phyloP scores from a whole-genome alignment of 1,140 invertebrate genomes.

The Philaenus spumarius region DNA sequence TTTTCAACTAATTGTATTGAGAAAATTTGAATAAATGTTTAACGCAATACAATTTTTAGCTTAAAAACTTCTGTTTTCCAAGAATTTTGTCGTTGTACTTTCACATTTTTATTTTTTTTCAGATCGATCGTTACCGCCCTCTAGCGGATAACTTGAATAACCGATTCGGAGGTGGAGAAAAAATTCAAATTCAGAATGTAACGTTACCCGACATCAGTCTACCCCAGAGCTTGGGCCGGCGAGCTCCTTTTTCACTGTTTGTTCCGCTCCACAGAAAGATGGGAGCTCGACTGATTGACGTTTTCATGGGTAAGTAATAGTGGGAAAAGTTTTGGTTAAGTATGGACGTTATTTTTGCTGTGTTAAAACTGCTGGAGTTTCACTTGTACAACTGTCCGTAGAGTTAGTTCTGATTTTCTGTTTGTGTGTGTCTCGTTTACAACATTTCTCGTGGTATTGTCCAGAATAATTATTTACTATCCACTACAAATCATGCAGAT shows the following conservation, averaged over 20 bases:
- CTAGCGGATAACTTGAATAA: slow-evolving; percentile 17
- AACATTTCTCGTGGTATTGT: not conserved
- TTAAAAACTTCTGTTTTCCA: too few relatives aligned
- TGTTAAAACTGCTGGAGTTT: not conserved
- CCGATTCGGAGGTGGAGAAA: slow-evolving; percentile 41
- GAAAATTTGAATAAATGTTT: too few relatives aligned
- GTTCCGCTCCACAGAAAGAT: slow-evolving; percentile 61
- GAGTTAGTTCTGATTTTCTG: not conserved
- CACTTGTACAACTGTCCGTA: not conserved
- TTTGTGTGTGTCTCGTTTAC: not conserved
- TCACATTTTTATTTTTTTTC: slow-evolving; percentile 24
- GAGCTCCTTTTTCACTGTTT: slow-evolving; percentile 67
- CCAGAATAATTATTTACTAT: not conserved
- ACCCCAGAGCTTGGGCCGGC: slow-evolving; percentile 55
- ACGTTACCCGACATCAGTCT: slow-evolving; percentile 58
- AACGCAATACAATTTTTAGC: too few relatives aligned
- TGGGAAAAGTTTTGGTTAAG: not conserved
- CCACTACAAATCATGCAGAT: not conserved
- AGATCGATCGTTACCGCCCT: slow-evolving; percentile 47
- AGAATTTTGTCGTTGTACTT: too few relatives aligned
- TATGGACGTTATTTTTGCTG: not conserved
- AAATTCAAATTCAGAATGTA: slow-evolving; percentile 41
- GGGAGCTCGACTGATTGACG: slow-evolving; percentile 60
- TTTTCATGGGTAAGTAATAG: slow-evolving; percentile 53
- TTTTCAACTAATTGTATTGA: too few relatives aligned